Percentiles rank a stretch among this genome's conserved stretches.
Evolutionary conservation across 2,113 vertebrate species (phyloP).

Genomic region (Ictalurus furcatus): DNA sequence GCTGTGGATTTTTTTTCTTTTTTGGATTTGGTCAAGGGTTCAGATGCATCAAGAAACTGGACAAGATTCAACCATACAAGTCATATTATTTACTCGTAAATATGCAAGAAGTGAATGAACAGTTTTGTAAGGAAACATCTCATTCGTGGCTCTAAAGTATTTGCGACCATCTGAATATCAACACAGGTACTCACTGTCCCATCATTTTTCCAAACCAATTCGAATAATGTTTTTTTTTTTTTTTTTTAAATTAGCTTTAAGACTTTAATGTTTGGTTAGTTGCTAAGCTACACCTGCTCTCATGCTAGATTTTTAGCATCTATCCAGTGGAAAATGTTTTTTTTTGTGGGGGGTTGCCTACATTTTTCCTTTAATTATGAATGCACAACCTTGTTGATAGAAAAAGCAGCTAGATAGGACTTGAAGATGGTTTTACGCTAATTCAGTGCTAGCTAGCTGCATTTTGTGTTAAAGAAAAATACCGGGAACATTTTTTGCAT

Average conservation of each 20-base stretch:
- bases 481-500: too few species aligned
- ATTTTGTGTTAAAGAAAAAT: background rate
- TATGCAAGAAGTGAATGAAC: background rate
- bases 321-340: too few species aligned
- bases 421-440: background rate
- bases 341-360: too few species aligned
- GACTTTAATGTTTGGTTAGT: background rate
- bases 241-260: background rate
- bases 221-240: too few species aligned
- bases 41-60: background rate
- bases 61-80: background rate
- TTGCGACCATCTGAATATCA: too few species aligned
- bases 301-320: too few species aligned
- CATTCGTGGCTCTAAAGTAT: too few species aligned
- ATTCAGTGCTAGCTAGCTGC: background rate
- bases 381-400: too few species aligned
- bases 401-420: too few species aligned
- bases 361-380: too few species aligned
- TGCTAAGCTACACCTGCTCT: background rate
- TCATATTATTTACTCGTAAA: background rate
- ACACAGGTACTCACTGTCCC: too few species aligned
- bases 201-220: too few species aligned
- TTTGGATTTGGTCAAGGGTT: background rate
- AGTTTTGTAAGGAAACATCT: background rate
- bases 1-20: background rate